phyloP scores from a whole-genome alignment of 2,113 vertebrate genomes.

The Capreolus pygargus region DNA sequence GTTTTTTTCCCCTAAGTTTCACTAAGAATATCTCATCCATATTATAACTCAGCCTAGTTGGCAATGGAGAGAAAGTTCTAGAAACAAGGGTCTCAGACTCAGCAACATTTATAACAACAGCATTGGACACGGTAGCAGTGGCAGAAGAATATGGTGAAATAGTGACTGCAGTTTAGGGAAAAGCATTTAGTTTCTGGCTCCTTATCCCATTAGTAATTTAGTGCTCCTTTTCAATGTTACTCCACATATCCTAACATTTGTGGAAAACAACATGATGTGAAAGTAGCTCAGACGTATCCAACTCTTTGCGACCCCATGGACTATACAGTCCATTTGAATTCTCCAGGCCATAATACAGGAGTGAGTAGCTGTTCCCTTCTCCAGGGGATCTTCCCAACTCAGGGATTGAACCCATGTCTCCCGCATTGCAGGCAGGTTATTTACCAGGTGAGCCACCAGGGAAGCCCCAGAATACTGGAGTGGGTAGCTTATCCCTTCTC shows the following conservation, averaged over 20 bases:
- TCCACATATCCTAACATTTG: neutral
- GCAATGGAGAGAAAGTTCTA: neutral
- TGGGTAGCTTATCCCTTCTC: neutral
- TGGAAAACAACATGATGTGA: neutral
- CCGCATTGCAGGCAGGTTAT: neutral
- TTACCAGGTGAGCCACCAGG: neutral
- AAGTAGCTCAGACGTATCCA: neutral
- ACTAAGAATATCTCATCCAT: neutral
- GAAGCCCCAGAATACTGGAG: neutral
- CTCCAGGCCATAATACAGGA: neutral
- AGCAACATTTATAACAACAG: neutral
- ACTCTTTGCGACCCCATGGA: neutral
- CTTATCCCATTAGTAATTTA: neutral
- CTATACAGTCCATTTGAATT: neutral
- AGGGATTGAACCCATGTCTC: neutral
- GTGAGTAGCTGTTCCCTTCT: neutral
- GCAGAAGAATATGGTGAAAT: neutral
- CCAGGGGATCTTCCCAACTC: neutral
- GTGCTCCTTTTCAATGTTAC: neutral
- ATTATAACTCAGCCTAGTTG: neutral
- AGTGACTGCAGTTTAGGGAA: neutral
- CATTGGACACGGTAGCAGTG: neutral
- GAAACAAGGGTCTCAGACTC: neutral
- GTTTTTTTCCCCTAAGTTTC: neutral
- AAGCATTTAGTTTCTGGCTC: neutral